These are phyloP conservation scores for Coregonus suidteri DNA, from an alignment of 2,797 vertebrate species.

Conservation along the genomic window DNA sequence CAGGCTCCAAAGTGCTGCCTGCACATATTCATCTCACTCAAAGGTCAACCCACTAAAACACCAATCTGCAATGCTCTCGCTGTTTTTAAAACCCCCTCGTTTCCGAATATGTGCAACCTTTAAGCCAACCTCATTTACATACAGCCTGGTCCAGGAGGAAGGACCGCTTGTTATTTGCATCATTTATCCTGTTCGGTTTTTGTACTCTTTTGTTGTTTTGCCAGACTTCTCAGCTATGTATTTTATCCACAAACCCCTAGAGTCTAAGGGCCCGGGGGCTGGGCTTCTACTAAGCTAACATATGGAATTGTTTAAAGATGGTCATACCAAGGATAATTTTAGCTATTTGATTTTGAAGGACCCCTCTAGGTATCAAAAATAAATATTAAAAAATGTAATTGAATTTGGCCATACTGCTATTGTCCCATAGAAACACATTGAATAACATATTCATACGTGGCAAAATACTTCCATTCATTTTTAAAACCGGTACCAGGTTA, in stretches of 20 bases:
- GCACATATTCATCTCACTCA: constrained; percentile 74
- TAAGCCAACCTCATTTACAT: constrained; percentile 66
- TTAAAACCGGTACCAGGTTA: too few relatives aligned
- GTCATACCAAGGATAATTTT: too few relatives aligned
- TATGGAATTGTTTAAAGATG: too few relatives aligned
- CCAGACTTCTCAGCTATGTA: constrained; percentile 36
- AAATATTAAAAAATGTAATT: too few relatives aligned
- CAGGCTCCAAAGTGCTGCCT: constrained; percentile 68
- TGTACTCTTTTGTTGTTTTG: constrained; percentile 31
- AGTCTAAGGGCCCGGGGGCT: too few relatives aligned
- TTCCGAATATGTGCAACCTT: constrained; percentile 59
- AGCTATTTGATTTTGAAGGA: too few relatives aligned
- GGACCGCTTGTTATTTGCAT: constrained; percentile 38
- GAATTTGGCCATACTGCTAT: too few relatives aligned
- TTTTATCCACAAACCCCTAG: constrained; percentile 26
- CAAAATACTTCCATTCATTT: too few relatives aligned
- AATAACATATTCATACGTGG: too few relatives aligned
- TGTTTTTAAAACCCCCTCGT: constrained; percentile 54
- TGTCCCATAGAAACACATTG: too few relatives aligned
- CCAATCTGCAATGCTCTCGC: constrained; percentile 66
- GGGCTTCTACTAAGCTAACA: too few relatives aligned
- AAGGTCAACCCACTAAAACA: constrained; percentile 75
- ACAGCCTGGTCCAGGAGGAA: constrained; percentile 49
- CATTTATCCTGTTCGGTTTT: constrained; percentile 62
- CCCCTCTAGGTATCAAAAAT: too few relatives aligned